Evolutionary conservation across 2,888 invertebrate species (phyloP), one percentile per base, ranked within the genome.

Genomic region (Meiosimyza platycephala): DNA sequence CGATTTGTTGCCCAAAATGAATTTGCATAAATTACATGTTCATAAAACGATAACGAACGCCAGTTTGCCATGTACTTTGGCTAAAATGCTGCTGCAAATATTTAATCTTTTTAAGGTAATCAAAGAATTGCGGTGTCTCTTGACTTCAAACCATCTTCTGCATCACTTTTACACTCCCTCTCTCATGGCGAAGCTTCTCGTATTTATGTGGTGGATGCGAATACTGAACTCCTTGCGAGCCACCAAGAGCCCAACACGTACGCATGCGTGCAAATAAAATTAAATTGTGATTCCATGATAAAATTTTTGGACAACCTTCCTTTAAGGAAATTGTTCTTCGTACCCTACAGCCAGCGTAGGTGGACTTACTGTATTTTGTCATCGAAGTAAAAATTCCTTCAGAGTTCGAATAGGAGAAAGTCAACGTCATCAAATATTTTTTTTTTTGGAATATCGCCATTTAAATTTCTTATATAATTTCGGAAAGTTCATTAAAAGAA

Each of bases 241-340:
- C 65, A 65, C 18, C 40, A 33, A 62, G 33, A 50, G 28, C 57
- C 16, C 13, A 13, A 47, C 69, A 69, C 69, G 69, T 69, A 69
- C 69, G 69, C 69, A 59, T 69, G 59, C 69, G 69, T 69, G 69
- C 69, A 69, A 60, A 69, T 69, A 69, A 69, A 69, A 48, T 47
- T 59, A 51, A 69, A 69, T 69, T 60, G 69, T 69, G 69, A 69
- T 69, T 50, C 28, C 69, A 51, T 69, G 69, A 69, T 69, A 69
- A 69, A 40, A 22, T 57, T 22, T 68, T 64, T 33, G 15, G 15
- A 40, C n/a, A 40, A n/a, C 40, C n/a, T 40, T 40, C 40, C 40
- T 40, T 40, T 9, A 9, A 40, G 40, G 9, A 40, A 40, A 40
- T 40, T 6, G 40, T 40, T 6, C 40, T 40, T 40, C 2, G 9